phyloP scores from a whole-genome alignment of 2,888 invertebrate species.

The Rhodophaea formosa region DNA sequence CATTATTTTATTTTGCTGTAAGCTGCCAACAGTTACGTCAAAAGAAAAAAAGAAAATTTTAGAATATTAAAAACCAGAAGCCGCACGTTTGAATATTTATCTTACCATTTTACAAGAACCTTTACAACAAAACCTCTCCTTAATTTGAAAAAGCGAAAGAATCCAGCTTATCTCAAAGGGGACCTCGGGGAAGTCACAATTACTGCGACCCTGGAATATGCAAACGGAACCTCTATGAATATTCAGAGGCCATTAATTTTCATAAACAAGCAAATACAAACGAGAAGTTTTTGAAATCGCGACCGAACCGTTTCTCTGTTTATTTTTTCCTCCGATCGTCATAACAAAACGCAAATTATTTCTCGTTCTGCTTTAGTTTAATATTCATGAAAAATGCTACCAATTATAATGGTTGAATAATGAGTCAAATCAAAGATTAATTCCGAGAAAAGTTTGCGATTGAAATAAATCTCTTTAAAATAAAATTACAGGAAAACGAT shows the following conservation, averaged over 20 bases:
- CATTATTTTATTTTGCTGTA: too few species aligned
- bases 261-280: conserved; percentile 10
- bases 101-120: background rate
- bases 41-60: too few species aligned
- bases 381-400: background rate
- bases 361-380: background rate
- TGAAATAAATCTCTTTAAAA: too few species aligned
- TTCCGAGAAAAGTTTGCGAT: background rate
- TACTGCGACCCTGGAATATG: background rate
- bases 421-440: background rate
- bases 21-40: too few species aligned
- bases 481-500: too few species aligned
- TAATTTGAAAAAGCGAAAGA: background rate
- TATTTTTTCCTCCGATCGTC: background rate
- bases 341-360: background rate
- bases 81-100: background rate
- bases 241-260: conserved; percentile 13
- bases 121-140: background rate
- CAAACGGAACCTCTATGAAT: conserved; percentile 5
- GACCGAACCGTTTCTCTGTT: background rate
- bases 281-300: conserved; percentile 1
- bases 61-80: background rate
- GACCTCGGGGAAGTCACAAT: background rate
- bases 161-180: background rate
- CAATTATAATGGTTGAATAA: background rate